phyloP scores from a whole-genome alignment of 2,888 invertebrate genomes.

The Limenitis camilla region DNA sequence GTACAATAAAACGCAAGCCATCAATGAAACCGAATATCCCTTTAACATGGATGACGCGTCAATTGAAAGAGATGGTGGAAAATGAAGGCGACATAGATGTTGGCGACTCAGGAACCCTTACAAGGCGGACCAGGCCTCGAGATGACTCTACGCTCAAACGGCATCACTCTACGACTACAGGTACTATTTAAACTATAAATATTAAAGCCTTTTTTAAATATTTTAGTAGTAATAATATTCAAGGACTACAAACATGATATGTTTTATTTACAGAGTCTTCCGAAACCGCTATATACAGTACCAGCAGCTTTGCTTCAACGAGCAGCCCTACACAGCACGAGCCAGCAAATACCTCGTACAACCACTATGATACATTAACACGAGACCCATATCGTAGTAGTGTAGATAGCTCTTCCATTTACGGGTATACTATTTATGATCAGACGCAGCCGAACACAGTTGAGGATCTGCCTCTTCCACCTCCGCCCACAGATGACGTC shows the following conservation, averaged over 20 bases:
- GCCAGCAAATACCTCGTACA: constrained; percentile 42
- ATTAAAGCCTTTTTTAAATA: no score
- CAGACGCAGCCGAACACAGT: constrained; percentile 39
- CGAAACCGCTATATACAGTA: constrained; percentile 40
- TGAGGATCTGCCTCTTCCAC: constrained; percentile 77
- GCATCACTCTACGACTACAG: constrained; percentile 47
- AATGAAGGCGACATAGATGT: constrained; percentile 56
- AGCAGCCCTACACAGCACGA: constrained; percentile 41
- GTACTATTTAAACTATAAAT: background rate
- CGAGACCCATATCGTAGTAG: constrained; percentile 47
- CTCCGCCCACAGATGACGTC: constrained; percentile 78
- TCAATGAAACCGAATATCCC: constrained; percentile 94
- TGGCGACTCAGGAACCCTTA: constrained; percentile 63
- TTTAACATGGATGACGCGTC: constrained; percentile 90
- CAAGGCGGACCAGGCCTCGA: constrained; percentile 67
- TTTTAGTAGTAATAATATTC: no score
- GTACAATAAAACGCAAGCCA: constrained; percentile 94
- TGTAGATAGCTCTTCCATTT: constrained; percentile 51
- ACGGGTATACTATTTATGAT: constrained; percentile 70
- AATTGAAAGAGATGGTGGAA: constrained; percentile 90
- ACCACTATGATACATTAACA: constrained; percentile 51
- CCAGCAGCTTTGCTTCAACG: constrained; percentile 30
- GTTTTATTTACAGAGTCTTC: constrained; percentile 37
- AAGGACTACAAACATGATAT: no score
- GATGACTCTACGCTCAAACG: constrained; percentile 62